A percentile compares a stretch with the other conserved stretches of the same genome.
Conservation (phyloP, 2,797 vertebrate species). For the Cynodonichthys magdalenae region DNA sequence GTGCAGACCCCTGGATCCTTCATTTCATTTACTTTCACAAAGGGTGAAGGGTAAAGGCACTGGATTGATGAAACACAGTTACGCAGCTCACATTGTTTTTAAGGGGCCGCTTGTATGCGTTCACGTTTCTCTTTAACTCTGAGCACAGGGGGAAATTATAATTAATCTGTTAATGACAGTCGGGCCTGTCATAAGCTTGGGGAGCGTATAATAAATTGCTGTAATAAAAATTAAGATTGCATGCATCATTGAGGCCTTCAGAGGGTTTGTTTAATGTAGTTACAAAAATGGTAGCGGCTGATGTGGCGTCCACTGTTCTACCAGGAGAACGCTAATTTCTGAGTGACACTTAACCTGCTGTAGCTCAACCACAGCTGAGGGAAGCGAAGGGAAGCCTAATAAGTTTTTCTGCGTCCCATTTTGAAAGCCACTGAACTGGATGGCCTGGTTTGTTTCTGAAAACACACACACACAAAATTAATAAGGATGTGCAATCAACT, state of each 20-base stretch:
- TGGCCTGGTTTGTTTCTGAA: constrained; percentile 84
- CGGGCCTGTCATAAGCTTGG: constrained; percentile 86
- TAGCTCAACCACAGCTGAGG: constrained; percentile 77
- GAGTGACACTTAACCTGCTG: constrained; percentile 84
- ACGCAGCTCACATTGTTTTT: constrained; percentile 72
- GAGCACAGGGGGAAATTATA: constrained; percentile 85
- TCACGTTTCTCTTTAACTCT: constrained; percentile 79
- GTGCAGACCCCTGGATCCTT: constrained; percentile 48
- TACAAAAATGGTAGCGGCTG: constrained; percentile 87
- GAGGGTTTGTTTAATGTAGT: constrained; percentile 90
- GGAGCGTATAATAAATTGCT: constrained; percentile 88
- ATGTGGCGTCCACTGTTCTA: constrained; percentile 80
- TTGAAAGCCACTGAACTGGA: constrained; percentile 90
- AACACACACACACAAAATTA: constrained; percentile 52
- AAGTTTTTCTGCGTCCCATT: constrained; percentile 73
- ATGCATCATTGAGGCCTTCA: constrained; percentile 87
- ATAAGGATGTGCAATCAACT: constrained; percentile 50
- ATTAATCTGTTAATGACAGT: constrained; percentile 92
- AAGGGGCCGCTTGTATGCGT: constrained; percentile 59
- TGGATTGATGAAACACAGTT: constrained; percentile 63
- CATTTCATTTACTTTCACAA: constrained; percentile 62
- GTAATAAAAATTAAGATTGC: constrained; percentile 91
- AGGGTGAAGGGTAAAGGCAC: constrained; percentile 72
- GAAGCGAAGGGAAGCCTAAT: constrained; percentile 71
- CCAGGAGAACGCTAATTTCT: constrained; percentile 82